Conservation (phyloP, 2,797 vertebrate species). For the Propithecus perrieri region DNA sequence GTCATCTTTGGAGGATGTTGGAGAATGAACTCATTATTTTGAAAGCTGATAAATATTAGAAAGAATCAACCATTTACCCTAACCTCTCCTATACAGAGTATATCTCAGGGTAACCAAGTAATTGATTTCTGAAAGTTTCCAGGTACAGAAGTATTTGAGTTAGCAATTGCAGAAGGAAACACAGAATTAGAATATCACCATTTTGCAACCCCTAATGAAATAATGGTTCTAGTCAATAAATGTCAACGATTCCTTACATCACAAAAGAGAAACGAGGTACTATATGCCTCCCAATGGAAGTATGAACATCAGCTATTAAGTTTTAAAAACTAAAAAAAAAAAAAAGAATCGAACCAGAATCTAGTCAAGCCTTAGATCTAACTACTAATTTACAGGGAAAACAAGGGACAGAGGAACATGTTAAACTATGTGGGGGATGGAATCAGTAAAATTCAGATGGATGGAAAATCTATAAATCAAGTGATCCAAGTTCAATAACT, state of each 20-base stretch:
- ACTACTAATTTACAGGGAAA: not conserved
- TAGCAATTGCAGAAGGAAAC: conserved; percentile 19
- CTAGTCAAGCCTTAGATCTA: conserved; percentile 7
- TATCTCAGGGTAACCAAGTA: not conserved
- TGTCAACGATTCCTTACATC: not conserved
- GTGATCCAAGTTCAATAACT: not conserved
- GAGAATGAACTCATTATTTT: conserved; percentile 46
- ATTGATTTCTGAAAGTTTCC: not conserved
- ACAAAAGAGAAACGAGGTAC: not conserved
- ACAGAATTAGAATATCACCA: not conserved
- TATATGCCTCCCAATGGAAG: not conserved
- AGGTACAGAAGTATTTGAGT: not conserved
- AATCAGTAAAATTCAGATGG: not conserved
- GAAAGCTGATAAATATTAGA: not conserved
- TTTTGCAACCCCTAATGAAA: conserved; percentile 28
- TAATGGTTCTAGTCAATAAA: not conserved
- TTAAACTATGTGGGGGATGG: not conserved
- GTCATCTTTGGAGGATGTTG: not conserved
- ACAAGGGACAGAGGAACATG: not conserved
- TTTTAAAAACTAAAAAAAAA: not conserved
- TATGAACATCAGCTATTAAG: not conserved
- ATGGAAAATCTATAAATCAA: not conserved
- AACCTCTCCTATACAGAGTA: not conserved
- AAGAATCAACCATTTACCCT: conserved; percentile 29
- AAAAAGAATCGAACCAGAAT: not conserved